Conservation (phyloP, 2,888 invertebrate genomes). For the Girardia tigrina region DNA sequence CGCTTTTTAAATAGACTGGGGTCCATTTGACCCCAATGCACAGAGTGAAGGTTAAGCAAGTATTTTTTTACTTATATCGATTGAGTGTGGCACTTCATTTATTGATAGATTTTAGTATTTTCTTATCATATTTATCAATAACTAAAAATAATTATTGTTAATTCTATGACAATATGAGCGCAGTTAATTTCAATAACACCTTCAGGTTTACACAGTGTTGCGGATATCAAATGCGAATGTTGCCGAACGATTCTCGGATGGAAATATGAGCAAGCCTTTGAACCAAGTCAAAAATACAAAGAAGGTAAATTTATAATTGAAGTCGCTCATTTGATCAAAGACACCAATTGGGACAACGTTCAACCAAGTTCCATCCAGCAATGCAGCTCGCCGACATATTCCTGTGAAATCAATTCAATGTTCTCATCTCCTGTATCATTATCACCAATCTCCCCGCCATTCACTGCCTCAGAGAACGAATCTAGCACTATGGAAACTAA, state of each 20-base stretch:
- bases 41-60: too few relatives aligned
- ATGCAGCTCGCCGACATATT: conserved; percentile 18
- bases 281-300: conserved; percentile 99
- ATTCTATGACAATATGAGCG: too few relatives aligned
- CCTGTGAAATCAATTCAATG: conserved; percentile 19
- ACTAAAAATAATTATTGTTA: too few relatives aligned
- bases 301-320: conserved; percentile 99
- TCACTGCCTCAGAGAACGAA: conserved; percentile 16
- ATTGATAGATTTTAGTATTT: too few relatives aligned
- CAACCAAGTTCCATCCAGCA: conserved; percentile 2
- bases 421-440: conserved; percentile 7
- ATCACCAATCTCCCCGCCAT: conserved; percentile 6
- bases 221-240: conserved; percentile 83
- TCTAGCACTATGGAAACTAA: not conserved
- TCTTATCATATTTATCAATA: too few relatives aligned
- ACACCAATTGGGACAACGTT: conserved; percentile 81
- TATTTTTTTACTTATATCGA: too few relatives aligned
- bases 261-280: conserved; percentile 98
- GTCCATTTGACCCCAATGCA: too few relatives aligned
- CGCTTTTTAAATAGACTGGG: too few relatives aligned
- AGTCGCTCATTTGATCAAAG: conserved; percentile 99
- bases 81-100: too few relatives aligned
- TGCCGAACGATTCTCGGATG: conserved; percentile 98
- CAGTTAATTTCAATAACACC: too few relatives aligned
- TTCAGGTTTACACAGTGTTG: conserved; percentile 36